Evolutionary conservation across 2,113 vertebrate species (phyloP).

Genomic region (Platysternon megacephalum): DNA sequence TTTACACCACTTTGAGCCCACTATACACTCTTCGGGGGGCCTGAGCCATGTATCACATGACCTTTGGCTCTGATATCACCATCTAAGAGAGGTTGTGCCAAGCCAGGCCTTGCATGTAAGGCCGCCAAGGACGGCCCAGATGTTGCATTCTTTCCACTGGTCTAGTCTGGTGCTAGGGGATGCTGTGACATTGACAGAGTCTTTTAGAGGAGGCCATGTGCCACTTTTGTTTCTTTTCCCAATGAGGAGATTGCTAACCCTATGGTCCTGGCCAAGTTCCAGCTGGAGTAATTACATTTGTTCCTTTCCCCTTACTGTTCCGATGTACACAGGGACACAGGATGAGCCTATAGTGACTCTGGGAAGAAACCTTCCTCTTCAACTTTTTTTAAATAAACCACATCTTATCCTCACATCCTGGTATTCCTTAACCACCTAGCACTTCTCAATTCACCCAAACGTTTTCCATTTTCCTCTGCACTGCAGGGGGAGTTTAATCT

Average conservation of each 20-base stretch:
- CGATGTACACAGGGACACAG: neutral
- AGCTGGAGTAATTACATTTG: neutral
- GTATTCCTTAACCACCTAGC: neutral
- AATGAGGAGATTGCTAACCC: neutral
- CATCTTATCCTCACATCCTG: neutral
- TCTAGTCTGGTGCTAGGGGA: neutral
- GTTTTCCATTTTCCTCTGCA: neutral
- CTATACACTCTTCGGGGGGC: neutral
- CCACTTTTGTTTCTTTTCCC: neutral
- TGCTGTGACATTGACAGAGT: neutral
- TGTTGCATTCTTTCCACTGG: neutral
- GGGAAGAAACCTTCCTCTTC: neutral
- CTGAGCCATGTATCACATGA: neutral
- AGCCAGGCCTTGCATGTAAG: neutral
- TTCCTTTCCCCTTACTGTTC: rapidly evolving
- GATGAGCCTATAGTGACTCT: rapidly evolving
- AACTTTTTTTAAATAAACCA: neutral
- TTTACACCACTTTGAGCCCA: neutral
- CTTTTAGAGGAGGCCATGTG: too few species aligned
- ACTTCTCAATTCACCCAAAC: rapidly evolving
- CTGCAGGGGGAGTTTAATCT: neutral
- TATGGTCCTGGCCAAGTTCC: neutral
- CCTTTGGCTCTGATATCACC: neutral
- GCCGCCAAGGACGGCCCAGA: neutral
- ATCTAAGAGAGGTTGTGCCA: neutral